Conservation (phyloP, 2,888 invertebrate genomes). For the Xestia xanthographa region DNA sequence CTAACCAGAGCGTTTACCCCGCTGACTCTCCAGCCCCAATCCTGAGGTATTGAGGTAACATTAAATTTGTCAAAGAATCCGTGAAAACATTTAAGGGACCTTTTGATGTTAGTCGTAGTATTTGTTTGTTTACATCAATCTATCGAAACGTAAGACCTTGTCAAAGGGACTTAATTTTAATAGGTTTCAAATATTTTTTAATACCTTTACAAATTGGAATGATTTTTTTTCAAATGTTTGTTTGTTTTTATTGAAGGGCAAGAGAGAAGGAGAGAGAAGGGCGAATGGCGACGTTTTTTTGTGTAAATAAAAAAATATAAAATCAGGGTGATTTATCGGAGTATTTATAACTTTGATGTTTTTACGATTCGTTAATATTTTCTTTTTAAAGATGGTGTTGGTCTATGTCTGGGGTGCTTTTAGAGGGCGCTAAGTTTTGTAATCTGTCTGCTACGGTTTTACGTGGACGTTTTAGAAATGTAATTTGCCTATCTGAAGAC, state of each 20-base stretch:
- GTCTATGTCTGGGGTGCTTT: not conserved
- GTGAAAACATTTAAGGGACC: constrained; percentile 70
- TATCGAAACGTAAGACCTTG: constrained; percentile 54
- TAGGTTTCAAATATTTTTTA: constrained; percentile 66
- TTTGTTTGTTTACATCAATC: constrained; percentile 65
- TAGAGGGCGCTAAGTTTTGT: constrained; percentile 4
- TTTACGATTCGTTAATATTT: constrained; percentile 40
- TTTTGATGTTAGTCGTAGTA: constrained; percentile 68
- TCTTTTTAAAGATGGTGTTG: constrained; percentile 5
- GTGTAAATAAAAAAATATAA: constrained; percentile 23
- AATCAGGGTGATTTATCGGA: constrained; percentile 32
- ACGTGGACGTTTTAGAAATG: not conserved
- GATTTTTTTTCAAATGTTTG: constrained; percentile 50
- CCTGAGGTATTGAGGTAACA: constrained; percentile 71
- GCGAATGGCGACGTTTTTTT: constrained; percentile 23
- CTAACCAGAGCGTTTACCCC: not conserved
- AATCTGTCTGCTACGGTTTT: not conserved
- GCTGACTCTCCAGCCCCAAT: constrained; percentile 46
- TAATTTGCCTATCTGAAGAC: not conserved
- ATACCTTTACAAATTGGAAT: constrained; percentile 51
- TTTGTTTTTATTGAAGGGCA: constrained; percentile 42
- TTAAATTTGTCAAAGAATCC: constrained; percentile 76
- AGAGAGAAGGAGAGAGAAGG: constrained; percentile 14
- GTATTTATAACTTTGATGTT: constrained; percentile 58
- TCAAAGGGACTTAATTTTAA: constrained; percentile 67